These are phyloP conservation scores for Cisticola juncidis DNA, from an alignment of 2,113 vertebrate genomes.

Conservation along the genomic window DNA sequence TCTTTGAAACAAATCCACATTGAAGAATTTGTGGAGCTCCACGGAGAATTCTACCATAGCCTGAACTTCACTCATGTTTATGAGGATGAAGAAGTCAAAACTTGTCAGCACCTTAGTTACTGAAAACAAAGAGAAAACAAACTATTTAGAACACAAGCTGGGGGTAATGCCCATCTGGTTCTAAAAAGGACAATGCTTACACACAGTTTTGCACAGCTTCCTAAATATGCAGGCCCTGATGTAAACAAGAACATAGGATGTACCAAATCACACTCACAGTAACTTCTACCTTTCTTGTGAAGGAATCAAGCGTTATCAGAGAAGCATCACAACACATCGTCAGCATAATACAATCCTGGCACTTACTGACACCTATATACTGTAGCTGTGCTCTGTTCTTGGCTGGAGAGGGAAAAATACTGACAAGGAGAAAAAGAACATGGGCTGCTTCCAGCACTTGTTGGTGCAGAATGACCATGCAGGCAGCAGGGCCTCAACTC, in stretches of 20 bases:
- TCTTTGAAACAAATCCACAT: constrained; percentile 99
- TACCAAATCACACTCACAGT: not conserved
- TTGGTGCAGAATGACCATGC: not conserved
- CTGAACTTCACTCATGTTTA: constrained; percentile 98
- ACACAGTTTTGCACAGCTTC: not conserved
- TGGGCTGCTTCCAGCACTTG: not conserved
- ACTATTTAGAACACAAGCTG: not conserved
- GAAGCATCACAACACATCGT: not conserved
- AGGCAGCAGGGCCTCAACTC: not conserved
- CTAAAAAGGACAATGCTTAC: not conserved
- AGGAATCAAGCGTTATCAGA: not conserved
- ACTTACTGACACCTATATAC: not conserved
- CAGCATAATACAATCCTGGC: constrained; percentile 23
- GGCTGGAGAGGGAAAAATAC: not conserved
- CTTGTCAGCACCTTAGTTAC: constrained; percentile 79
- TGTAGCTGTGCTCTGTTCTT: not conserved
- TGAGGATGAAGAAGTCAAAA: constrained; percentile 75
- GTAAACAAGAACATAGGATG: not conserved
- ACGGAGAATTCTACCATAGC: constrained; percentile 98
- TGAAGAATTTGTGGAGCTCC: constrained; percentile 99
- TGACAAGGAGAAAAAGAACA: not conserved
- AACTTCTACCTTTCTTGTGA: not conserved
- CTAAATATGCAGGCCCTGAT: not conserved
- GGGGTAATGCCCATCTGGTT: not conserved
- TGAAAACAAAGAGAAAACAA: constrained; percentile 52